Conservation (phyloP, 2,888 invertebrate species). For the Athalia cordata region DNA sequence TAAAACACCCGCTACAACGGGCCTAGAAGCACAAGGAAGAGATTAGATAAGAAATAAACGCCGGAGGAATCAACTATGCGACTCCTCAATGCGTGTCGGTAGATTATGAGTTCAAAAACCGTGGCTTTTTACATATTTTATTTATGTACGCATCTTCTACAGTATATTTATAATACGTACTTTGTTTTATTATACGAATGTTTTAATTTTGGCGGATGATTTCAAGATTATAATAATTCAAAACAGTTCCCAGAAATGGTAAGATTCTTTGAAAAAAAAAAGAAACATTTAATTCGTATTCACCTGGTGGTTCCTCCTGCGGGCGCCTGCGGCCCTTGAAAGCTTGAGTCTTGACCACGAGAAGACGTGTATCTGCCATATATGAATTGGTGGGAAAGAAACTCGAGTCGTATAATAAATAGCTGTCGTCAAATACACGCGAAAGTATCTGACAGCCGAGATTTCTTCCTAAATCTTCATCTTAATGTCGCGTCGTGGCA, state of each 20-base stretch:
- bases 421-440: too few relatives aligned
- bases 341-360: not conserved
- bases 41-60: constrained; percentile 33
- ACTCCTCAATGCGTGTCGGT: not conserved
- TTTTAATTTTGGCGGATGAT: not conserved
- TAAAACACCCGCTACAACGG: constrained; percentile 20
- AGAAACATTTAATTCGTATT: not conserved
- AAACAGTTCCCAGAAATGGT: not conserved
- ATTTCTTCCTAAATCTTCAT: constrained; percentile 13
- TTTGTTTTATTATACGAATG: not conserved
- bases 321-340: not conserved
- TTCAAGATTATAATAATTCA: too few relatives aligned
- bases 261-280: not conserved
- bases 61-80: constrained; percentile 14
- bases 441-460: not conserved
- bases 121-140: not conserved
- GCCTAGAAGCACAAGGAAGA: not conserved
- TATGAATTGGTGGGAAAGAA: not conserved
- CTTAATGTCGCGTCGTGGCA: not conserved
- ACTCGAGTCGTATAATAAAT: too few relatives aligned
- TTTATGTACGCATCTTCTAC: not conserved
- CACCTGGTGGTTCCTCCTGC: not conserved
- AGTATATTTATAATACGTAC: too few relatives aligned
- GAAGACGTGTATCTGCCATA: not conserved
- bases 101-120: constrained; percentile 14